phyloP scores from a whole-genome alignment of 2,113 vertebrate genomes.

The Triplophysa dalaica region DNA sequence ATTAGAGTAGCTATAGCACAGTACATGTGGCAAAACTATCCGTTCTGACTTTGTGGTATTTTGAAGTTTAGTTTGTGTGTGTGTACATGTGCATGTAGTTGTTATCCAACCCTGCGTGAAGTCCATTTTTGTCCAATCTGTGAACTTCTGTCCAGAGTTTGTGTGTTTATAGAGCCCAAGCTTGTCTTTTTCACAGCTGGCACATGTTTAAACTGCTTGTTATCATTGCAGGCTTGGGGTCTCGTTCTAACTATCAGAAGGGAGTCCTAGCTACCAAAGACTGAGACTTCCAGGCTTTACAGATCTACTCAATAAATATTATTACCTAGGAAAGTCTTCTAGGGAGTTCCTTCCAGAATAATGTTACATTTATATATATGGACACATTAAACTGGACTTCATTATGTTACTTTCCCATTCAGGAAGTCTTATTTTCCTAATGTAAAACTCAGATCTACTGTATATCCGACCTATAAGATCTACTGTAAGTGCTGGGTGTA shows the following conservation, averaged over 20 bases:
- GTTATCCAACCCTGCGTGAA: neutral
- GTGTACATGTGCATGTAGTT: conserved; percentile 12
- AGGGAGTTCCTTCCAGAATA: neutral
- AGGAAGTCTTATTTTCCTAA: conserved; percentile 12
- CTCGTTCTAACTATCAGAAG: neutral
- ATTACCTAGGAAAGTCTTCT: neutral
- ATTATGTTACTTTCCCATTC: conserved; percentile 12
- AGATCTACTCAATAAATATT: neutral
- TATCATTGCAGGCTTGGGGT: neutral
- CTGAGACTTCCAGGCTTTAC: neutral
- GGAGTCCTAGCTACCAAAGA: neutral
- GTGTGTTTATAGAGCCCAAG: neutral
- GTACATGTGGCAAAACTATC: too few relatives aligned
- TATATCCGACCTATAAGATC: too few relatives aligned
- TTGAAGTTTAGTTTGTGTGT: too few relatives aligned
- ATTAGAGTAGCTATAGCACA: too few relatives aligned
- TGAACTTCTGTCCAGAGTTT: conserved; percentile 19
- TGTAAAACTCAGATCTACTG: neutral
- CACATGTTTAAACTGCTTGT: conserved; percentile 9
- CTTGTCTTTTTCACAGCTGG: conserved; percentile 8
- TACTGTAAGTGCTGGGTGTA: too few relatives aligned
- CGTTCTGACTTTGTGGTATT: too few relatives aligned
- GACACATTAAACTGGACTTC: conserved; percentile 7
- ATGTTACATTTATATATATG: neutral
- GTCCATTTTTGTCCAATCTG: conserved; percentile 17